Base-by-base conservation (phyloP, 1,140 invertebrate genomes). In the Hycleus phaleratus region DNA sequence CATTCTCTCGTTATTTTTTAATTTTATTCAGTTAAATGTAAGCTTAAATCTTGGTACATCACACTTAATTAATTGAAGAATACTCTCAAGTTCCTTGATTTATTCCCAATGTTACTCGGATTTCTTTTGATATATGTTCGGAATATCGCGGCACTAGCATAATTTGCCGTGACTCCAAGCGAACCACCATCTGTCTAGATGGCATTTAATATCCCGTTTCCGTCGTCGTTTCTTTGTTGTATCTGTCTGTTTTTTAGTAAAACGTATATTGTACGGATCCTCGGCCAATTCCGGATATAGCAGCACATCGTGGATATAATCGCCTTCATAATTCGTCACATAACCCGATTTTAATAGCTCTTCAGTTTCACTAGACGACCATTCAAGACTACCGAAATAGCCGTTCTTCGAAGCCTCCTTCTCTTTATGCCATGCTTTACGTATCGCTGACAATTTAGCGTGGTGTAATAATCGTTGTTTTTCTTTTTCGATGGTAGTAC, bases 191-290 rank as follows among this genome's bases (percentile, higher is more conserved):
- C 75, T 74, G 18, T 71, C 70, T 70, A 10, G 70, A 68, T 3
- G 67, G 70, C 32, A 68, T 76, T 32, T 74, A 63, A 51, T 58
- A 48, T 71, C 71, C 51, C 79, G 74, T 79, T 84, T 83, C 70
- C 83, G 82, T 56, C 83, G 74, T 59, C 82, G 79, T 56, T 82
- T 81, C 68, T 82, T 83, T 26, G 81, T 78, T 59, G 80, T 77
- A 55, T 82, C 82, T 2, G 78, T 73, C 59, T 84, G 81, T 71
- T 90, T 90, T 75, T 92, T 93, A 8, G 88, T 81, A 70, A 95
- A 93, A 63, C 86, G 84, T 50, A 98, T 85, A 77, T 96, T 97
- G 75, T 91, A 95, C 2, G 93, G 93, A 78, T 97, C 95, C 75
- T 97, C 94, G 9, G 93, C 90, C 9, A 97, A 78, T 71, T 96